These are phyloP conservation scores for roundworm (Caenorhabditis elegans) DNA, from an alignment of 1,140 invertebrate species.

Conservation along the genomic window WBcel235 BX284602.5:15248001-15248500, in stretches of 20 bases:
- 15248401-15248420: no score
- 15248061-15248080: no score
- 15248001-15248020: no score
- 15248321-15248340: neutral
- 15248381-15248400: neutral
- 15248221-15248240: neutral
- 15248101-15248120: constrained; percentile 8
- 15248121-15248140: neutral
- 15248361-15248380: neutral
- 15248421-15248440: no score
- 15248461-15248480: no score
- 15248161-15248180: neutral
- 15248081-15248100: no score
- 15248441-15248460: no score
- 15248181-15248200: neutral
- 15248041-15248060: no score
- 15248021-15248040: no score
- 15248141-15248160: neutral
- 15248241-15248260: neutral
- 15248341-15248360: neutral
- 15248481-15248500: no score
- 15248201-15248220: neutral
- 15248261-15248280: neutral
- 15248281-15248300: neutral
- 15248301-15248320: neutral